Conservation (phyloP, 2,797 vertebrate genomes). For the Microctenopoma lineatum region DNA sequence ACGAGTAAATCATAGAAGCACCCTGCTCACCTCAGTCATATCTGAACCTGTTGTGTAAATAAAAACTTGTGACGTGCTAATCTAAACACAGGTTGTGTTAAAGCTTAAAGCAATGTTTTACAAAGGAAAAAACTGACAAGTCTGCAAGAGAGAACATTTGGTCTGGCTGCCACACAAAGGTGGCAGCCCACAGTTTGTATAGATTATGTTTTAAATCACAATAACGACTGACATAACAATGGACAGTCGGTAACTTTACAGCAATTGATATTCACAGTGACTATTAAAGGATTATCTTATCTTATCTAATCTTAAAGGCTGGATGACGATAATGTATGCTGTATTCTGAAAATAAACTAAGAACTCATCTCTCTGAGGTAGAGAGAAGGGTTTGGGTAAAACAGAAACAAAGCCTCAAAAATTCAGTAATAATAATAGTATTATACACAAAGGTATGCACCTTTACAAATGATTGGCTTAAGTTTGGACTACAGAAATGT, state of each 20-base stretch:
- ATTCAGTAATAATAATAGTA: neutral
- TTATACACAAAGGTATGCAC: neutral
- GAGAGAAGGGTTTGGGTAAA: no score
- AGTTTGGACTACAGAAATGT: neutral
- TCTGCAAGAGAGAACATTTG: neutral
- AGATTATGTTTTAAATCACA: neutral
- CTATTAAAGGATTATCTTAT: no score
- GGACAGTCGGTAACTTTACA: neutral
- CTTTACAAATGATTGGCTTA: no score
- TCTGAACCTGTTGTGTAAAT: slow-evolving; percentile 33
- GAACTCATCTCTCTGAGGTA: no score
- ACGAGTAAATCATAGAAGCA: neutral
- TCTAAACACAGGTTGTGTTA: neutral
- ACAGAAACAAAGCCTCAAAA: neutral
- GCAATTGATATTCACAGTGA: neutral
- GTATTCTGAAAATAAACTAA: no score
- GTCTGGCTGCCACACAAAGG: neutral
- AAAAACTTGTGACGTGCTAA: neutral
- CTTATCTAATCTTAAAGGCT: no score
- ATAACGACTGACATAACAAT: neutral
- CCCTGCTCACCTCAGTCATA: neutral
- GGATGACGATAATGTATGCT: no score
- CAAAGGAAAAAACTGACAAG: slow-evolving; percentile 11
- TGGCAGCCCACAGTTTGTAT: neutral
- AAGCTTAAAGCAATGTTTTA: slow-evolving; percentile 4